Base-by-base conservation (phyloP, 2,797 vertebrate genomes). In the Sebastes cheni region DNA sequence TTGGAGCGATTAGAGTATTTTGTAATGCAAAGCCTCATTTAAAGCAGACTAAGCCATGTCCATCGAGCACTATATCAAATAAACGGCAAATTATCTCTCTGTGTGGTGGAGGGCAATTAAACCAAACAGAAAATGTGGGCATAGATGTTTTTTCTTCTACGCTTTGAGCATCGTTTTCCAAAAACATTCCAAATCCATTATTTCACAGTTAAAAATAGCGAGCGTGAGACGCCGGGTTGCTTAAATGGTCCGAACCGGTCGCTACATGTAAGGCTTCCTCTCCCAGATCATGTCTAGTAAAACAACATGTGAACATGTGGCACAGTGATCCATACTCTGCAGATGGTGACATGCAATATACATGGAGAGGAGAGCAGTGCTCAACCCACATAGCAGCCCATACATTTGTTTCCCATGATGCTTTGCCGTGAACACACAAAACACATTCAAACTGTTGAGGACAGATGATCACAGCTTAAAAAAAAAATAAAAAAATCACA, bases 341-440 rank as follows among this genome's bases (percentile, higher is more conserved):
- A 91, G 85, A 92, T 82, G 82, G 87, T 75, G 30, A 70, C 86
- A 92, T 93, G 36, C 86, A 88, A 91, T 85, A 91, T 90, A 91
- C 32, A 89, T 87, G 77, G 65, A 58, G 59, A 76, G 29, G 68
- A 81, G 72, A 81, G 72, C 32, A 30, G 42, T 58, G 79, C 68
- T 88, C 30, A 54, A 65, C 46, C 18, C 85, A 72, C 85, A 82
- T 65, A 42, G 42, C 58, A 56, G 34, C 29, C 27, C 34, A 16
- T 82, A 59, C 60, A 67, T 76, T 61, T 55, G 42, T 61, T 50
- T 3, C 42, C 67, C 59, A 75, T 23, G 22, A 86, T 70, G 73
- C 67, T 81, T 36, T 36, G 34, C 34, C 11, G 34, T 36, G 34
- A 36, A 36, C 34, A 12, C 34, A 36, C 42, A 62, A 32, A 67